These are phyloP conservation scores for Heloderma charlesbogerti DNA, from an alignment of 2,113 vertebrate species.

Conservation along the genomic window DNA sequence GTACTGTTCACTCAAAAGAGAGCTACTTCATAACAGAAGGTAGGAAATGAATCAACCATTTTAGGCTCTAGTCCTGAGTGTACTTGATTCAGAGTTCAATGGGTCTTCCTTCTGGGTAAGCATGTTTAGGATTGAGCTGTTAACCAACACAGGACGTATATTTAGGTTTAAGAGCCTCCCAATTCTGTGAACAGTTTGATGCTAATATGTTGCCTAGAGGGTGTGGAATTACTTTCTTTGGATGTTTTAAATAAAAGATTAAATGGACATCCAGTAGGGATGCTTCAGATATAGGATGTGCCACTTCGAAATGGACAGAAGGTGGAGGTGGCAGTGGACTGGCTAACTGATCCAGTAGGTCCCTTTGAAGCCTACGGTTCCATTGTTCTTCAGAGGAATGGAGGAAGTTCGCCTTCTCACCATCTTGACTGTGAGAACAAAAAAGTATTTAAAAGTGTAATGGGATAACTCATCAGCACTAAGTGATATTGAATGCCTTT, in stretches of 20 bases:
- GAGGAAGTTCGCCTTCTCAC: neutral
- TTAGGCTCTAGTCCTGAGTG: neutral
- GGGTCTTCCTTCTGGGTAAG: neutral
- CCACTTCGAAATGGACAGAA: neutral
- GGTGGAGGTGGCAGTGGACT: neutral
- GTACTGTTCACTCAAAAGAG: no score
- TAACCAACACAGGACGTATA: neutral
- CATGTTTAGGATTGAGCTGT: neutral
- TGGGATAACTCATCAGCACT: neutral
- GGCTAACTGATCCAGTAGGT: neutral
- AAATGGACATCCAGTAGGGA: neutral
- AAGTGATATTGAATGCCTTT: neutral
- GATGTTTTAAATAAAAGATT: neutral
- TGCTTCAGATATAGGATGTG: neutral
- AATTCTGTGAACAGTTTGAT: neutral
- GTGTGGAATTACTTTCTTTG: neutral
- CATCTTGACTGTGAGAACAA: neutral
- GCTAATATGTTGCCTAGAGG: neutral
- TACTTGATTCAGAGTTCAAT: neutral
- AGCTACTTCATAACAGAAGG: no score
- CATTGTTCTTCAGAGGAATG: neutral
- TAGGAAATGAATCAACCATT: neutral
- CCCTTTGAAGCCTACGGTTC: neutral
- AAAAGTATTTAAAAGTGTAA: neutral
- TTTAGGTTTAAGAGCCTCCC: neutral